Evolutionary conservation across 2,888 invertebrate genomes (phyloP), one percentile per base, ranked within the genome.

Genomic region (Cephus pygmeus): DNA sequence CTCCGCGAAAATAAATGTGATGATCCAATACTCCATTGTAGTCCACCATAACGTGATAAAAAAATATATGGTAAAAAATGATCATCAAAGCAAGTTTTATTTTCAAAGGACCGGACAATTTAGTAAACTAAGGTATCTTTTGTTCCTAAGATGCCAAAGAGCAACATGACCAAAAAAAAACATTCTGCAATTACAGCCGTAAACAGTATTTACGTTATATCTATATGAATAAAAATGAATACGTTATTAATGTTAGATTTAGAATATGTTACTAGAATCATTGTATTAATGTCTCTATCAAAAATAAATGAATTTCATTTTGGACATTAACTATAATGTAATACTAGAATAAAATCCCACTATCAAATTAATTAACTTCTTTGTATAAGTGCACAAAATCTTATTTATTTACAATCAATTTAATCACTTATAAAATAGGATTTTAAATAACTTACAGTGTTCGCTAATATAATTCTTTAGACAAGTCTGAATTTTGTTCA

Each of bases 51-150:
- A 56, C 23, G 23, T 23, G 56, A 23, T 56, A 23, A 56, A 23
- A 23, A 56, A 9, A 56, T 6, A 23, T 56, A 56, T 56, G 23
- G 2, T 71, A 69, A 73, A 30, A 68, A 30, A 68, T 34, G 23
- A 6, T 12, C 56, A 56, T 15, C 56, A 23, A 56, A 56, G 23
- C 9, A 31, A 75, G 56, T 77, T 77, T 77, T 74, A 77, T 77
- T 77, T 77, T 71, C 12, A 69, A 75, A 71, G 75, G 77, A 77
- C 77, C 75, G 71, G 77, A 56, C 23, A 56, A 56, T 56, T 56
- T 56, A 56, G 56, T 56, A 56, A 30, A 31, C 12, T 31, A 71
- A 71, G 71, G 56, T 56, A 71, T 34, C 31, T 71, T 71, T 34
- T 33, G 71, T 71, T 71, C 71, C 71, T 71, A 71, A 71, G 71